These are phyloP conservation scores for Zaprionus bogoriensis DNA, from an alignment of 2,888 invertebrate genomes.

Conservation along the genomic window DNA sequence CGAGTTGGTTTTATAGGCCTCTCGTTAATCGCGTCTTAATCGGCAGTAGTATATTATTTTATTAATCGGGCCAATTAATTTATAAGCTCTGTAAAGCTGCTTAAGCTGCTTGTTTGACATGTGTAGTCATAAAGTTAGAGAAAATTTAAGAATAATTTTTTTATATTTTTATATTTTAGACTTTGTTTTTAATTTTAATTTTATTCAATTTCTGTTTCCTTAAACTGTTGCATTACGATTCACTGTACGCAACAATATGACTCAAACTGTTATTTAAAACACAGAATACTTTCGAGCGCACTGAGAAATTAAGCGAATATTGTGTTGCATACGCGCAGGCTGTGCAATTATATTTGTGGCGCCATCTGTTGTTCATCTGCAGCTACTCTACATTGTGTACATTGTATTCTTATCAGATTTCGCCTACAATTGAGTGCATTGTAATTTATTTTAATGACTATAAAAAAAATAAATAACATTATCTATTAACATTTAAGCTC, in stretches of 20 bases:
- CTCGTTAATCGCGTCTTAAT: neutral
- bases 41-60: neutral
- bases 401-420: neutral
- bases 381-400: neutral
- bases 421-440: too few relatives aligned
- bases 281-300: neutral
- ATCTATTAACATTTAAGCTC: too few relatives aligned
- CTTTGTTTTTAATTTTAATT: neutral
- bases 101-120: too few relatives aligned
- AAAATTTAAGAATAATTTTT: too few relatives aligned
- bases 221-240: too few relatives aligned
- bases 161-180: too few relatives aligned
- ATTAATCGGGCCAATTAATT: too few relatives aligned
- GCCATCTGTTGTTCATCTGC: conserved; percentile 25
- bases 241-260: too few relatives aligned
- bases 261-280: neutral
- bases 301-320: neutral
- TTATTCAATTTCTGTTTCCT: neutral
- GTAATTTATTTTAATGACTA: too few relatives aligned
- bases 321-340: conserved; percentile 21
- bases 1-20: conserved; percentile 21
- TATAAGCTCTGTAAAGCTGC: too few relatives aligned
- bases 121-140: too few relatives aligned
- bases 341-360: neutral
- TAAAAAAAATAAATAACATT: too few relatives aligned